Evolutionary conservation across 2,888 invertebrate species (phyloP), one percentile per base, ranked within the genome.

Genomic region (Clitarchus hookeri): DNA sequence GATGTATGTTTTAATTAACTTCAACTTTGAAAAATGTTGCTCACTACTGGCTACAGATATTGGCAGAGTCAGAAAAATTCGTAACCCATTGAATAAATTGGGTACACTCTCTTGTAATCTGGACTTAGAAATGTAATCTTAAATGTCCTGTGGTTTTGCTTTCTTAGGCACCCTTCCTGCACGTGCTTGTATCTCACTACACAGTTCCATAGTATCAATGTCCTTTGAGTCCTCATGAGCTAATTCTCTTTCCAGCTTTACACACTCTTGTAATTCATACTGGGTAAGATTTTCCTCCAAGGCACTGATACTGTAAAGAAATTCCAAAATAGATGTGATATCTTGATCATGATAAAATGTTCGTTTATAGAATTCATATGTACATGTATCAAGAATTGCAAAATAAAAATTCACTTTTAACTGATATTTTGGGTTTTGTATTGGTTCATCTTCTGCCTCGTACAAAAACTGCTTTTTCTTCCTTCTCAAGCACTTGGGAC

Each of bases 321-420:
- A 82, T 27, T 36, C 8, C 9, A 48, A 53, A 25, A 53, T 44
- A 44, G 26, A 84, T 27, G 27, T 53, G 36, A 44, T 48, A 6
- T 83, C 6, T 36, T 36, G 36, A 3, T 36, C 36, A 3, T 1
- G 36, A 36, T 36, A 36, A 36, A 36, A 36, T 36, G 36, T 36
- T 36, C 36, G 36, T 36, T 36, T 36, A 36, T 36, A 1, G 36
- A 36, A 4, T 36, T 83, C 9, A 84, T n/a, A 79, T 54, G 65
- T n/a, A n/a, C n/a, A 9, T 16, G n/a, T 54, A 84, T 84, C 48
- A 25, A 84, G 19, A 54, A 84, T 54, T 48, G 25, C 6, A 78
- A 54, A 84, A 84, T 88, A 88, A 87, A 88, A 88, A 87, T 87
- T 88, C 44, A 87, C 83, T 87, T 87, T 36, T 53, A 88, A 87